These are phyloP conservation scores for Choloepus hoffmanni DNA, from an alignment of 2,113 vertebrate genomes.

Conservation along the genomic window DNA sequence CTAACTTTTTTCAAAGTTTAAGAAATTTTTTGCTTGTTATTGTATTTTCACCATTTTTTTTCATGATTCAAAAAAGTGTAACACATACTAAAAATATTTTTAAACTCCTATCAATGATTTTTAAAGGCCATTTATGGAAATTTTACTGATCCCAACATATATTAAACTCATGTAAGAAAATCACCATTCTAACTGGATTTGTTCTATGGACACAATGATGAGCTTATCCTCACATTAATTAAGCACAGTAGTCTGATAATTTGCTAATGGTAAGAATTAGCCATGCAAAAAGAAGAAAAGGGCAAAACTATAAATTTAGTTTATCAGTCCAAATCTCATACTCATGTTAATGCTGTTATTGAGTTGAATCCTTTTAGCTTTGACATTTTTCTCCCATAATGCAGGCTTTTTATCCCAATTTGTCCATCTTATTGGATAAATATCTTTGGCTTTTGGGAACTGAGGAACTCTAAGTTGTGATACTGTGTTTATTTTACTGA, in stretches of 20 bases:
- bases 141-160: neutral
- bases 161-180: slow-evolving; percentile 54
- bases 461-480: neutral
- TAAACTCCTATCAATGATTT: slow-evolving; percentile 1
- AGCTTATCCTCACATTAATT: slow-evolving; percentile 58
- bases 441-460: neutral
- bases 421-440: neutral
- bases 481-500: neutral
- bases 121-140: slow-evolving; percentile 5
- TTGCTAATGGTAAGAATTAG: slow-evolving; percentile 53
- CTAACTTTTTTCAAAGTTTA: neutral
- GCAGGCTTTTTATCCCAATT: neutral
- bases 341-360: neutral
- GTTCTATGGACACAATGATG: neutral
- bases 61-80: neutral
- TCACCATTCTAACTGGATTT: neutral
- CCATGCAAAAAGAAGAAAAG: slow-evolving; percentile 6
- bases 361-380: neutral
- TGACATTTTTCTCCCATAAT: neutral
- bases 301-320: slow-evolving; percentile 56
- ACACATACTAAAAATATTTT: neutral
- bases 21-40: neutral
- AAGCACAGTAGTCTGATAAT: slow-evolving; percentile 18
- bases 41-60: neutral
- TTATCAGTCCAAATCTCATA: neutral